phyloP scores from a whole-genome alignment of 2,113 vertebrate species.

The Bubalus kerabau region DNA sequence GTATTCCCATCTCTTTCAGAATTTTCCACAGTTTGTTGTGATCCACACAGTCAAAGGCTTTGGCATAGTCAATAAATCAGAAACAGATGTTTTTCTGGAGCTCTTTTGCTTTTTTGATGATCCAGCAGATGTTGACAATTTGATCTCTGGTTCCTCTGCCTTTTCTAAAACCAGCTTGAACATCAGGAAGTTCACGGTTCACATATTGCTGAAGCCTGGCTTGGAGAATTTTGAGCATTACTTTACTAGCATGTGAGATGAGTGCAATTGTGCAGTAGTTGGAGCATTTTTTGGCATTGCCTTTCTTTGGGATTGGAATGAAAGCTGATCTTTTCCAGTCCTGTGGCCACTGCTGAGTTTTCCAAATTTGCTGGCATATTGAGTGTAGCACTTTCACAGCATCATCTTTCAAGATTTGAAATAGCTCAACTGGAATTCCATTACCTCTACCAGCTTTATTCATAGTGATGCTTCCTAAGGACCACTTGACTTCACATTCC shows the following conservation, averaged over 20 bases:
- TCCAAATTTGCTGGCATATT: background rate
- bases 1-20: background rate
- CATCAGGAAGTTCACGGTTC: background rate
- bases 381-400: background rate
- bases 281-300: background rate
- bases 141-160: background rate
- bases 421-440: background rate
- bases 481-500: background rate
- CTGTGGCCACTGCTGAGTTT: background rate
- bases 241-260: background rate
- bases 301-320: background rate
- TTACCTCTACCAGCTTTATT: background rate
- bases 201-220: background rate
- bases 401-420: background rate
- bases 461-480: background rate
- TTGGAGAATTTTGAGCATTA: background rate
- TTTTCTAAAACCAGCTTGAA: background rate
- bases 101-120: background rate
- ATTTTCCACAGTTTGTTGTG: background rate
- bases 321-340: background rate
- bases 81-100: background rate
- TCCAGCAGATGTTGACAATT: background rate
- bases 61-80: background rate
- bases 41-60: background rate
- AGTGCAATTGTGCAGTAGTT: background rate